Evolutionary conservation across 1,140 invertebrate genomes (phyloP).

Genomic region (Lordiphosa stackelbergi): DNA sequence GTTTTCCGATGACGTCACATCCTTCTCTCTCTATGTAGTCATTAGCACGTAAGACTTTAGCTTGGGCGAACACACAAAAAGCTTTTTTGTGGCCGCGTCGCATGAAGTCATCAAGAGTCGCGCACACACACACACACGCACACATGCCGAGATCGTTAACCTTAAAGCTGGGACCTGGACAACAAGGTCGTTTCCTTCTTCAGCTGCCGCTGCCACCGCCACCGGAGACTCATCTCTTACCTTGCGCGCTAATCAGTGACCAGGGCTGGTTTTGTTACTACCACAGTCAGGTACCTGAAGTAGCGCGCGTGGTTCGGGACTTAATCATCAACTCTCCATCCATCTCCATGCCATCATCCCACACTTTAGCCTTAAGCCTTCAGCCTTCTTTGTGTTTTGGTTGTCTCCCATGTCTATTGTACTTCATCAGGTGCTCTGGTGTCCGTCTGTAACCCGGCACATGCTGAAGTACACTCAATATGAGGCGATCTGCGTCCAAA

Average conservation of each 20-base stretch:
- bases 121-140: slow-evolving; percentile 5
- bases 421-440: slow-evolving; percentile 99
- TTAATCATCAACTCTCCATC: slow-evolving; percentile 14
- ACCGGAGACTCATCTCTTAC: slow-evolving; percentile 56
- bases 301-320: slow-evolving; percentile 90
- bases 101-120: slow-evolving; percentile 66
- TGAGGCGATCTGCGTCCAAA: slow-evolving; percentile 74
- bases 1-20: slow-evolving; percentile 58
- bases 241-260: slow-evolving; percentile 86
- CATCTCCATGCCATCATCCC: no score
- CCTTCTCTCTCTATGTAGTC: slow-evolving; percentile 37
- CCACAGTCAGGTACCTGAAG: slow-evolving; percentile 97
- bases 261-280: slow-evolving; percentile 80
- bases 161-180: slow-evolving; percentile 65
- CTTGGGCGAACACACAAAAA: slow-evolving; percentile 24
- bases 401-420: slow-evolving; percentile 93
- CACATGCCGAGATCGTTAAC: slow-evolving; percentile 73
- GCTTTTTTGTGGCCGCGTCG: slow-evolving; percentile 34
- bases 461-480: slow-evolving; percentile 96
- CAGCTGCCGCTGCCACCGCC: slow-evolving; percentile 3
- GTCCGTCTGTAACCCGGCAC: slow-evolving; percentile 88
- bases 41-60: slow-evolving; percentile 49
- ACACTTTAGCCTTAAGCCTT: slow-evolving; percentile 6
- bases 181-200: slow-evolving; percentile 70
- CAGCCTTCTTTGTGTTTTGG: slow-evolving; percentile 9